phyloP scores from a whole-genome alignment of 2,113 vertebrate genomes.

The Campylomormyrus tamandua region DNA sequence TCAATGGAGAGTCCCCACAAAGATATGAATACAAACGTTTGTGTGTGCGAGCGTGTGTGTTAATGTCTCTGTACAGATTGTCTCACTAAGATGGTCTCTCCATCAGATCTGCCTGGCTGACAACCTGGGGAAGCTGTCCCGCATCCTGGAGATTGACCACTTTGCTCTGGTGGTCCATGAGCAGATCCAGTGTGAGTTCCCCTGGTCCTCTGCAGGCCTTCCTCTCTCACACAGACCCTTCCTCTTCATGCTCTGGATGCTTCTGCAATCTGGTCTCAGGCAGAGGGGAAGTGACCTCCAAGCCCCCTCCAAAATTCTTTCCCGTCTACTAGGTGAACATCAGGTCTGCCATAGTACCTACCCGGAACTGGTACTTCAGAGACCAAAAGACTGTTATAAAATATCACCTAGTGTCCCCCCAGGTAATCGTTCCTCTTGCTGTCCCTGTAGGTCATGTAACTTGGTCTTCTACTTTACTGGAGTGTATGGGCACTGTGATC shows the following conservation, averaged over 20 bases:
- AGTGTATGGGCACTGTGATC: not conserved
- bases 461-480: not conserved
- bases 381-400: not conserved
- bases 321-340: not conserved
- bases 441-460: not conserved
- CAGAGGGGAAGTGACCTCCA: not conserved
- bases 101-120: slow-evolving; percentile 74
- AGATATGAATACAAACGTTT: not conserved
- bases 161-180: slow-evolving; percentile 91
- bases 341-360: not conserved
- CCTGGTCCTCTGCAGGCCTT: slow-evolving; percentile 15
- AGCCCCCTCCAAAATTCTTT: not conserved
- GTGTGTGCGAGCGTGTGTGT: not conserved
- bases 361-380: not conserved
- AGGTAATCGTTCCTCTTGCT: not conserved
- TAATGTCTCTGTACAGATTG: not conserved
- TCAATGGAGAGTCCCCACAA: not conserved
- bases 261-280: not conserved
- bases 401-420: not conserved
- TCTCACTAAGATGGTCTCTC: not conserved
- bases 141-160: slow-evolving; percentile 83
- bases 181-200: slow-evolving; percentile 83
- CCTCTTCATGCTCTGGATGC: not conserved
- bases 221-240: not conserved
- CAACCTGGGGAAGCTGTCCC: slow-evolving; percentile 78